phyloP scores from a whole-genome alignment of 2,888 invertebrate species.

The Pseudanteris insignis region DNA sequence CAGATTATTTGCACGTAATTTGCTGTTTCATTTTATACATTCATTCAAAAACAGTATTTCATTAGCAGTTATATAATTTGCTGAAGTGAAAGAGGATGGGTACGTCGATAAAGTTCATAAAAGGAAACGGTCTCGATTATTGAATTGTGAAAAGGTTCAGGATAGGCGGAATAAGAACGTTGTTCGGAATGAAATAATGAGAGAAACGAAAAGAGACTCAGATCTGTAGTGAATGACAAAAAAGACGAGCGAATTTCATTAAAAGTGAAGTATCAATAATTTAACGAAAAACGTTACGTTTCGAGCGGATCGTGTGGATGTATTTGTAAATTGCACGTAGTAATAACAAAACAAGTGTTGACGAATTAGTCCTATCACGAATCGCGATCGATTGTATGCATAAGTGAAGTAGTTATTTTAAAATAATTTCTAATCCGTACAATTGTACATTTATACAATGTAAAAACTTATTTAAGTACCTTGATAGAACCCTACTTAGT shows the following conservation, averaged over 20 bases:
- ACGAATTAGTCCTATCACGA: too few relatives aligned
- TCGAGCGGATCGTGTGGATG: slow-evolving; percentile 11
- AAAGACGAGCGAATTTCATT: slow-evolving; percentile 54
- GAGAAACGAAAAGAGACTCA: slow-evolving; percentile 26
- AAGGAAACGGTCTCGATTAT: slow-evolving; percentile 38
- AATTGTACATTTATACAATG: neutral
- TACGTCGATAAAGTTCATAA: slow-evolving; percentile 34
- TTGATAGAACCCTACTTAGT: too few relatives aligned
- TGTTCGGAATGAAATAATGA: slow-evolving; percentile 30
- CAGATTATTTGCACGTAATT: slow-evolving; percentile 15
- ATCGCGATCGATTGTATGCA: too few relatives aligned
- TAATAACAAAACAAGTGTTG: too few relatives aligned
- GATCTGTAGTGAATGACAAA: slow-evolving; percentile 36
- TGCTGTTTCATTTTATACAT: slow-evolving; percentile 12
- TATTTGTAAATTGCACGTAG: too few relatives aligned
- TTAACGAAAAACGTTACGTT: slow-evolving; percentile 47
- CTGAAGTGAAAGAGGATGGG: slow-evolving; percentile 17
- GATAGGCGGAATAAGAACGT: slow-evolving; percentile 18
- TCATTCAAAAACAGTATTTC: slow-evolving; percentile 23
- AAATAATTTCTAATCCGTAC: too few relatives aligned
- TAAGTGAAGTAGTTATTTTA: neutral
- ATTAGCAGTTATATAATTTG: slow-evolving; percentile 37
- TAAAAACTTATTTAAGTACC: too few relatives aligned
- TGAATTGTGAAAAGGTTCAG: slow-evolving; percentile 32
- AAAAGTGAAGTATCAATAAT: slow-evolving; percentile 59